A percentile compares a stretch with the other conserved stretches of the same genome.
These are phyloP conservation scores for Trinectes maculatus DNA, from an alignment of 2,113 vertebrate species.

Conservation along the genomic window DNA sequence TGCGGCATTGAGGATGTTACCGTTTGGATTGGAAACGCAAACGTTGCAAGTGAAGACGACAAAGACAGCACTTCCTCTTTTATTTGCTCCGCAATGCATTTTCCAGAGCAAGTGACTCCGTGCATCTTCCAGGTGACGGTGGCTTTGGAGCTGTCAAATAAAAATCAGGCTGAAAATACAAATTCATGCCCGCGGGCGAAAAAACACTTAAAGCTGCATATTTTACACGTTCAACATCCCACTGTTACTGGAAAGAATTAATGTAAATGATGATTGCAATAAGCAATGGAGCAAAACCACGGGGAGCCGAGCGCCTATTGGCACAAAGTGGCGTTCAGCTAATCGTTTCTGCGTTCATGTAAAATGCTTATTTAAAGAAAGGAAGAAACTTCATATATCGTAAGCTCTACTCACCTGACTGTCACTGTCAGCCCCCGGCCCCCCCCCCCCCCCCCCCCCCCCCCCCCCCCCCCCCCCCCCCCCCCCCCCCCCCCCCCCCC, in stretches of 20 bases:
- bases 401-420: slow-evolving; percentile 55
- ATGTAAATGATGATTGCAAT: slow-evolving; percentile 51
- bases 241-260: slow-evolving; percentile 39
- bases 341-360: slow-evolving; percentile 28
- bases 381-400: slow-evolving; percentile 33
- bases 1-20: no score
- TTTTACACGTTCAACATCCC: slow-evolving; percentile 38
- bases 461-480: slow-evolving; percentile 36
- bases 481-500: no score
- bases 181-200: slow-evolving; percentile 53
- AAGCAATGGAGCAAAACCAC: slow-evolving; percentile 46
- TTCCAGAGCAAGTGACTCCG: slow-evolving; percentile 1
- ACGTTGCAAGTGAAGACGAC: no score
- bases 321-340: no score
- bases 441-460: slow-evolving; percentile 44
- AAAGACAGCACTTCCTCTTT: background rate
- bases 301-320: slow-evolving; percentile 12
- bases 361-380: slow-evolving; percentile 12
- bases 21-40: no score
- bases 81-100: slow-evolving; percentile 6
- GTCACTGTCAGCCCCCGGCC: slow-evolving; percentile 52
- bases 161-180: slow-evolving; percentile 55
- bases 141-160: slow-evolving; percentile 29
- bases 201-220: slow-evolving; percentile 54
- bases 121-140: slow-evolving; percentile 34